Evolutionary conservation across 1,140 invertebrate species (phyloP).

Genomic region (Cardiocondyla obscurior): DNA sequence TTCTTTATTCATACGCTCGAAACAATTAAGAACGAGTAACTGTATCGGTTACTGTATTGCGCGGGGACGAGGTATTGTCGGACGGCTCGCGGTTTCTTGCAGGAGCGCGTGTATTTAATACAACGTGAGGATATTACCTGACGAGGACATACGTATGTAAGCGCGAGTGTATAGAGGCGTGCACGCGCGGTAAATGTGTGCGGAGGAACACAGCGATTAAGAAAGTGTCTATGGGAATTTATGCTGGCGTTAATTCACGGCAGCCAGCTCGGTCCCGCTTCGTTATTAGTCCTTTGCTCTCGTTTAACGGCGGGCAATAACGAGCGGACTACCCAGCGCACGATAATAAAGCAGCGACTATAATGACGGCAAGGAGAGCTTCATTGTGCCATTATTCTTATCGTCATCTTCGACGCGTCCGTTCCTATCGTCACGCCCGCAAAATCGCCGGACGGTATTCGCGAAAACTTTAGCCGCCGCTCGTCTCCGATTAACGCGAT

Average conservation of each 20-base stretch:
- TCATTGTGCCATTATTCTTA: constrained; percentile 67
- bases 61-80: constrained; percentile 59
- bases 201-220: constrained; percentile 69
- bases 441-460: constrained; percentile 44
- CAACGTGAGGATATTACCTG: not conserved
- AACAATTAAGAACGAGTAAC: constrained; percentile 68
- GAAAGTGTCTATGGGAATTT: constrained; percentile 73
- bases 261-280: constrained; percentile 44
- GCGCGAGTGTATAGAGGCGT: not conserved
- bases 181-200: not conserved
- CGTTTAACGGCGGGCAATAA: constrained; percentile 69
- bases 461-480: no score
- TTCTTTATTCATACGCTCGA: constrained; percentile 26
- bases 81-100: constrained; percentile 50
- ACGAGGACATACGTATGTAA: not conserved
- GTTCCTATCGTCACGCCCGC: constrained; percentile 60
- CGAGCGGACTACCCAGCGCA: constrained; percentile 55
- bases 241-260: constrained; percentile 71
- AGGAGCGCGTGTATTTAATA: constrained; percentile 43
- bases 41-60: constrained; percentile 70
- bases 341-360: constrained; percentile 67
- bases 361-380: constrained; percentile 65
- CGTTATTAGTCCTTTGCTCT: constrained; percentile 69
- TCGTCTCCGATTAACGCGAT: no score
- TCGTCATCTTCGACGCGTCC: constrained; percentile 65